A percentile compares a stretch with the other conserved stretches of the same genome.
Evolutionary conservation across 2,113 vertebrate genomes (phyloP).

Genomic region (Elaphurus davidianus): DNA sequence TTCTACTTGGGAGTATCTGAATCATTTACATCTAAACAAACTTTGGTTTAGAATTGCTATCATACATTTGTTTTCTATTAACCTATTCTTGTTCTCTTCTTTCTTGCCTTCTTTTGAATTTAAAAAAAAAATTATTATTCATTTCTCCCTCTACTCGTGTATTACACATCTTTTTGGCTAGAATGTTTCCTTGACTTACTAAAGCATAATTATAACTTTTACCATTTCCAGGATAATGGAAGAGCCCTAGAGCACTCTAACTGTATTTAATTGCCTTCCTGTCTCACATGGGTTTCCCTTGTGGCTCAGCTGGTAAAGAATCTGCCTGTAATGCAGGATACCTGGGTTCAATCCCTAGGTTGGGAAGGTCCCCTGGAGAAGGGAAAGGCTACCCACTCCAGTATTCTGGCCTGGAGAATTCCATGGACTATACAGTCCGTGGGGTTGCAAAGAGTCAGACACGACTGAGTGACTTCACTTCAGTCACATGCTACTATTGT

Average conservation of each 20-base stretch:
- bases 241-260: neutral
- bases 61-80: neutral
- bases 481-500: neutral
- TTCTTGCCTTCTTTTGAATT: neutral
- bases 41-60: neutral
- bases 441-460: neutral
- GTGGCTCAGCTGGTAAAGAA: neutral
- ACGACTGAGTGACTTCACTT: neutral
- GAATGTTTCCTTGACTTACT: neutral
- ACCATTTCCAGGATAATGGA: neutral
- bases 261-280: neutral
- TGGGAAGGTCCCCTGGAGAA: neutral
- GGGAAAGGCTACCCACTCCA: neutral
- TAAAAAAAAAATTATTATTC: neutral
- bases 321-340: neutral
- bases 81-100: neutral
- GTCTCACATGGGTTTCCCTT: neutral
- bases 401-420: neutral
- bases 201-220: neutral
- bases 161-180: neutral
- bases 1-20: neutral
- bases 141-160: neutral
- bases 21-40: neutral
- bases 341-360: neutral
- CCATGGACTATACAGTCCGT: neutral